phyloP scores from a whole-genome alignment of 1,140 invertebrate genomes.

The Caenorhabditis latens region DNA sequence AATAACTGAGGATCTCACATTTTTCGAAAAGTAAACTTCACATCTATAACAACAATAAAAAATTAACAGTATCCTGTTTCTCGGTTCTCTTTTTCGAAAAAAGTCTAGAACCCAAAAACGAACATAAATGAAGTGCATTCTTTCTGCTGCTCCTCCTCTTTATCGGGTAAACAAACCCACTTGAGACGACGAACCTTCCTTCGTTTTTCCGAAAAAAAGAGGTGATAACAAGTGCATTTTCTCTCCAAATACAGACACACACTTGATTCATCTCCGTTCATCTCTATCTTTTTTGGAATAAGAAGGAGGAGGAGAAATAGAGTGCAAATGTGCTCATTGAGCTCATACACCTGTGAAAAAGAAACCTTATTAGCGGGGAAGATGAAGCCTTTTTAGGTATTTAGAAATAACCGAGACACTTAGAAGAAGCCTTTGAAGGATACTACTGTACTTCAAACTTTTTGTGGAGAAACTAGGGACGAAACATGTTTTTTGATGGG shows the following conservation, averaged over 20 bases:
- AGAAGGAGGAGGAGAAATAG: not conserved
- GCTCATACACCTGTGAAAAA: not conserved
- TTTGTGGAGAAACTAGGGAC: not conserved
- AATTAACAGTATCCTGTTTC: no score
- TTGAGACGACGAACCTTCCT: constrained; percentile 30
- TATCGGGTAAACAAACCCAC: constrained; percentile 48
- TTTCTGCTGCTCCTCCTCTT: not conserved
- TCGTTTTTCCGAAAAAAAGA: constrained; percentile 2
- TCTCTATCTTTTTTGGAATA: not conserved
- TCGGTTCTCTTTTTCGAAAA: not conserved
- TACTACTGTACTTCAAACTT: constrained; percentile 49
- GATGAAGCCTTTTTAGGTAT: constrained; percentile 43
- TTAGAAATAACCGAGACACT: constrained; percentile 27
- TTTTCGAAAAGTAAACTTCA: no score
- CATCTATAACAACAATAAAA: no score
- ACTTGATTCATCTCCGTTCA: not conserved
- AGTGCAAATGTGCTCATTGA: constrained; percentile 48
- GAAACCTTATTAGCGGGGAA: constrained; percentile 3
- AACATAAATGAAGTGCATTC: constrained; percentile 43
- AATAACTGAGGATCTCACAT: no score
- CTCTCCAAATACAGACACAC: constrained; percentile 22
- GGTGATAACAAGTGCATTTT: constrained; percentile 52
- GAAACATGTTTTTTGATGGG: constrained; percentile 45
- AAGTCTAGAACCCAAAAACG: constrained; percentile 36
- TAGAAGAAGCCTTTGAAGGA: not conserved